phyloP scores from a whole-genome alignment of 2,113 vertebrate species.

The Synodontis membranacea region DNA sequence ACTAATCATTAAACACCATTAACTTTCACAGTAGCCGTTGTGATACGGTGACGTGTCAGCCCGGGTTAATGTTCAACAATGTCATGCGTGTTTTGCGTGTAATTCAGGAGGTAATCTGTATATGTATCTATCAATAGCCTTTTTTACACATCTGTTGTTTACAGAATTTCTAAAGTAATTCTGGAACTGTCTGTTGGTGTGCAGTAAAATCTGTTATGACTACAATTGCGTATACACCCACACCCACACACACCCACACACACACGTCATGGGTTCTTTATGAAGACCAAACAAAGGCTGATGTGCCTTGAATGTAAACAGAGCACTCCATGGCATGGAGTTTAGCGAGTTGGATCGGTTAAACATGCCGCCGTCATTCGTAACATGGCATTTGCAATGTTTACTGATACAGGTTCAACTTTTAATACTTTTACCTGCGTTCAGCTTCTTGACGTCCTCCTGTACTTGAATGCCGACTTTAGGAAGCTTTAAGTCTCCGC shows the following conservation, averaged over 20 bases:
- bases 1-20: background rate
- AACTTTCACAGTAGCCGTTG: background rate
- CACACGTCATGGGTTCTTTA: background rate
- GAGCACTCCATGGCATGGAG: background rate
- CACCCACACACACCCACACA: background rate
- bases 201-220: background rate
- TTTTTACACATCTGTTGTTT: background rate
- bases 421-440: background rate
- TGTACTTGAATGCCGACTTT: too few species aligned
- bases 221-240: background rate
- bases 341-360: background rate
- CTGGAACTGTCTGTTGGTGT: background rate
- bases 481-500: background rate
- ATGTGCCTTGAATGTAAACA: background rate
- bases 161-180: too few species aligned
- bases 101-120: too few species aligned
- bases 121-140: too few species aligned
- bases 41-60: background rate
- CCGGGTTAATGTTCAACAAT: background rate
- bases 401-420: background rate
- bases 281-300: background rate
- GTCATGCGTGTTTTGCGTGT: background rate
- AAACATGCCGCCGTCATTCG: background rate
- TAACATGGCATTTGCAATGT: background rate
- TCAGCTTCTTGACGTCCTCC: background rate